Evolutionary conservation across 2,113 vertebrate genomes (phyloP).

Genomic region (Amphilophus citrinellus): DNA sequence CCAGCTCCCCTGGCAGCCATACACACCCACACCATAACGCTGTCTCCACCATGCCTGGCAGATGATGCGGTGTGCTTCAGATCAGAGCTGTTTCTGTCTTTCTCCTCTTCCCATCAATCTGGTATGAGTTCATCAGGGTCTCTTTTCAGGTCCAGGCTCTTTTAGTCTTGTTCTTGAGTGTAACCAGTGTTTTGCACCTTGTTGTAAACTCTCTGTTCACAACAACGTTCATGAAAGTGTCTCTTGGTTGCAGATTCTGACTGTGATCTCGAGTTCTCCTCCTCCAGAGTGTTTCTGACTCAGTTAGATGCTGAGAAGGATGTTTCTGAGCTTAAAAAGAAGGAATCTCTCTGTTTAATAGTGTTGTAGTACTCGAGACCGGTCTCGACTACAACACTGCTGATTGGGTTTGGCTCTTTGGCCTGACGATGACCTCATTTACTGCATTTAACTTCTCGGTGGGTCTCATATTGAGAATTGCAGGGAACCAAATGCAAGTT

Average conservation of each 20-base stretch:
- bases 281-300: neutral
- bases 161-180: neutral
- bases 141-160: too few relatives aligned
- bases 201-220: neutral
- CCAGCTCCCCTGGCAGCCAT: neutral
- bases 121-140: too few relatives aligned
- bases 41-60: neutral
- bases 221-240: neutral
- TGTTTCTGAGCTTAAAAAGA: too few relatives aligned
- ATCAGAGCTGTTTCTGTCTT: too few relatives aligned
- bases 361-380: too few relatives aligned
- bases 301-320: neutral
- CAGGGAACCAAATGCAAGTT: too few relatives aligned
- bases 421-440: neutral
- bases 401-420: neutral
- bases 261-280: too few relatives aligned
- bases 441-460: neutral
- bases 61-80: neutral
- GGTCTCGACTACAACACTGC: too few relatives aligned
- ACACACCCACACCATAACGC: neutral
- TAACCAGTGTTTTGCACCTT: neutral
- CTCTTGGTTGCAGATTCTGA: too few relatives aligned
- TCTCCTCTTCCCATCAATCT: too few relatives aligned
- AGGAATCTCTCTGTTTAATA: too few relatives aligned
- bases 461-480: neutral